A percentile compares a stretch with the other conserved stretches of the same genome.
Evolutionary conservation across 2,888 invertebrate species (phyloP).

Genomic region (Frankliniella fusca): DNA sequence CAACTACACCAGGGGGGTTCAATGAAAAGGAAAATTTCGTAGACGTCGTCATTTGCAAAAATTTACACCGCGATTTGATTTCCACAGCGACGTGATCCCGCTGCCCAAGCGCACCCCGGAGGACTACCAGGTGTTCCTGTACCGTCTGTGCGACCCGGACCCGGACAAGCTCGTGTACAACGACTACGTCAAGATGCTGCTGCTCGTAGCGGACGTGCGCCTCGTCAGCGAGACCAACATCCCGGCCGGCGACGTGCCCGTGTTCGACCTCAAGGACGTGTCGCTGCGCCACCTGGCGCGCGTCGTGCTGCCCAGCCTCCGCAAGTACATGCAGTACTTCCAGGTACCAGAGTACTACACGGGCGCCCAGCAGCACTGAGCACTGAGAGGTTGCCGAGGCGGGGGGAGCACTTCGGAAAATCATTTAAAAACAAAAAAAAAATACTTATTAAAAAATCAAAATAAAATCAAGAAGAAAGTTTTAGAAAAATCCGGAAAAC

Average conservation of each 20-base stretch:
- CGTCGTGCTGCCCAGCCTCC: constrained; percentile 58
- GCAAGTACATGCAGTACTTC: constrained; percentile 68
- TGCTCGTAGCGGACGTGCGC: constrained; percentile 67
- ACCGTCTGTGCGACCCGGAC: constrained; percentile 59
- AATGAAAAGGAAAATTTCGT: too few relatives aligned
- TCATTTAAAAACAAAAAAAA: too few relatives aligned
- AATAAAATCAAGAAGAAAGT: too few relatives aligned
- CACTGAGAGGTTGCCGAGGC: too few relatives aligned
- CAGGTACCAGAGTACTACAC: constrained; percentile 49
- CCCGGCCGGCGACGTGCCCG: constrained; percentile 64
- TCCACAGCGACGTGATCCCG: constrained; percentile 63
- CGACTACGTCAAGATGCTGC: constrained; percentile 64
- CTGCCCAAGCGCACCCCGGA: constrained; percentile 62
- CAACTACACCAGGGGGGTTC: too few relatives aligned
- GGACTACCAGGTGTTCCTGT: constrained; percentile 63
- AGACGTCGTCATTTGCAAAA: too few relatives aligned
- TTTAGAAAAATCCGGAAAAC: too few relatives aligned
- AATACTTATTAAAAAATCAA: too few relatives aligned
- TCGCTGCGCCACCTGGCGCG: constrained; percentile 61
- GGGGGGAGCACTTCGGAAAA: too few relatives aligned
- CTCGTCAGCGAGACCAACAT: constrained; percentile 56
- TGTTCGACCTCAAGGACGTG: constrained; percentile 65
- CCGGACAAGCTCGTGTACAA: constrained; percentile 62
- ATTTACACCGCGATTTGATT: constrained; percentile 30
- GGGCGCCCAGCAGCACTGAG: neutral